These are phyloP conservation scores for Coracopsis vasa DNA, from an alignment of 2,113 vertebrate genomes.

Conservation along the genomic window DNA sequence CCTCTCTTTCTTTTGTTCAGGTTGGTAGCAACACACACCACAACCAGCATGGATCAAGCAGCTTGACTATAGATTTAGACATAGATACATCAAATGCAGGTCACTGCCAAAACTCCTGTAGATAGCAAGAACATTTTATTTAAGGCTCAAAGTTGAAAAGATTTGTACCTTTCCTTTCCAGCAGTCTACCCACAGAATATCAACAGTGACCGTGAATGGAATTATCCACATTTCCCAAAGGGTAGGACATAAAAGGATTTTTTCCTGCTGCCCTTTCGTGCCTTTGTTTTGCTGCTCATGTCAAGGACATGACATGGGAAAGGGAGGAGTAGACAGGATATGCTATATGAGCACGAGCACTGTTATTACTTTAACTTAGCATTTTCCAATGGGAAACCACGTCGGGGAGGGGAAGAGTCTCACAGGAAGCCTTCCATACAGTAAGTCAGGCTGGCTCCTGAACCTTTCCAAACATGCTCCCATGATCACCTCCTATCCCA, in stretches of 20 bases:
- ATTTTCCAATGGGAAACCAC: conserved; percentile 39
- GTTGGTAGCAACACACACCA: background rate
- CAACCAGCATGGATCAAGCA: background rate
- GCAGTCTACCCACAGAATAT: background rate
- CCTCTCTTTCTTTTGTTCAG: background rate
- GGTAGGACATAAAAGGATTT: background rate
- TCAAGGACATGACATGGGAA: conserved; percentile 55
- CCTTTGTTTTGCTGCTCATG: conserved; percentile 46
- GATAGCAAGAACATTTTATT: background rate
- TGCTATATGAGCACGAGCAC: conserved; percentile 3
- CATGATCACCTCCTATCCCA: background rate
- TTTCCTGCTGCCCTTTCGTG: conserved; percentile 37
- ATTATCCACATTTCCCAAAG: conserved; percentile 13
- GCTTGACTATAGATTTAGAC: background rate
- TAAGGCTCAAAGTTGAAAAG: background rate
- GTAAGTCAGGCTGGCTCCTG: background rate
- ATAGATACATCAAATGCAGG: background rate
- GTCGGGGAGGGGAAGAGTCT: background rate
- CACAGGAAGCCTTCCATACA: conserved; percentile 27
- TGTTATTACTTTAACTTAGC: conserved; percentile 43
- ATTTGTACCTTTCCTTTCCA: conserved; percentile 14
- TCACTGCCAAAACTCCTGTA: background rate
- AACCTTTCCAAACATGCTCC: background rate
- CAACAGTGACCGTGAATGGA: conserved; percentile 6
- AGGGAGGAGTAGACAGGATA: conserved; percentile 68